Conservation (phyloP, 2,888 invertebrate species). For the Fragum whitleyi region DNA sequence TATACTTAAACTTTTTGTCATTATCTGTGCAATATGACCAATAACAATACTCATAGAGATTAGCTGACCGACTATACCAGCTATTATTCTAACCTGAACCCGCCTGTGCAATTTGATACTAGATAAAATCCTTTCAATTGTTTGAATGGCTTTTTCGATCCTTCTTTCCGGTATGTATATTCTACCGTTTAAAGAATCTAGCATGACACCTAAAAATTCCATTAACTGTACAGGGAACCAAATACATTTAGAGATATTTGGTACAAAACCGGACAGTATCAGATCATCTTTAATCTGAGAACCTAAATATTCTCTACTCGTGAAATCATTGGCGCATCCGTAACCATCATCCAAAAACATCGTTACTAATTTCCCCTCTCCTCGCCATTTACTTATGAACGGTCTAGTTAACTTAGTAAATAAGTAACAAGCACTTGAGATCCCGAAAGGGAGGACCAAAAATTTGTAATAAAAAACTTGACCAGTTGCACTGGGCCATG, state of each 20-base stretch:
- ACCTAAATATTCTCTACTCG: not conserved
- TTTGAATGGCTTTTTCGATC: slow-evolving; percentile 20
- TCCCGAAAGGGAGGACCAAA: slow-evolving; percentile 37
- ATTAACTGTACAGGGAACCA: slow-evolving; percentile 45
- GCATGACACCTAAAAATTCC: slow-evolving; percentile 33
- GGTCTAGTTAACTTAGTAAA: slow-evolving; percentile 53
- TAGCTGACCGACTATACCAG: slow-evolving; percentile 50
- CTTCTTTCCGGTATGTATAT: slow-evolving; percentile 34
- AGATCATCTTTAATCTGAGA: slow-evolving; percentile 35
- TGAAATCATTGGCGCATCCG: slow-evolving; percentile 25
- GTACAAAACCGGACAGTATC: slow-evolving; percentile 44
- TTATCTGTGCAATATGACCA: slow-evolving; percentile 46
- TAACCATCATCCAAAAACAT: slow-evolving; percentile 55
- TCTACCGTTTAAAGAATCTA: slow-evolving; percentile 21
- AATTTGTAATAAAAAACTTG: slow-evolving; percentile 28
- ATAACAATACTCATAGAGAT: slow-evolving; percentile 54
- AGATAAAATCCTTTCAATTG: slow-evolving; percentile 3
- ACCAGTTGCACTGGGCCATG: slow-evolving; percentile 10
- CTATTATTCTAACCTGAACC: slow-evolving; percentile 36
- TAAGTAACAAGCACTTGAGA: slow-evolving; percentile 30
- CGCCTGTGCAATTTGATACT: slow-evolving; percentile 25
- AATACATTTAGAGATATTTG: slow-evolving; percentile 39
- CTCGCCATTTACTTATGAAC: slow-evolving; percentile 41
- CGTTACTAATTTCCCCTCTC: slow-evolving; percentile 31
- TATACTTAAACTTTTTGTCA: slow-evolving; percentile 39